Percentiles rank a stretch among this genome's conserved stretches.
phyloP scores from a whole-genome alignment of 1,140 invertebrate species.

The Andrena cerasifolii region DNA sequence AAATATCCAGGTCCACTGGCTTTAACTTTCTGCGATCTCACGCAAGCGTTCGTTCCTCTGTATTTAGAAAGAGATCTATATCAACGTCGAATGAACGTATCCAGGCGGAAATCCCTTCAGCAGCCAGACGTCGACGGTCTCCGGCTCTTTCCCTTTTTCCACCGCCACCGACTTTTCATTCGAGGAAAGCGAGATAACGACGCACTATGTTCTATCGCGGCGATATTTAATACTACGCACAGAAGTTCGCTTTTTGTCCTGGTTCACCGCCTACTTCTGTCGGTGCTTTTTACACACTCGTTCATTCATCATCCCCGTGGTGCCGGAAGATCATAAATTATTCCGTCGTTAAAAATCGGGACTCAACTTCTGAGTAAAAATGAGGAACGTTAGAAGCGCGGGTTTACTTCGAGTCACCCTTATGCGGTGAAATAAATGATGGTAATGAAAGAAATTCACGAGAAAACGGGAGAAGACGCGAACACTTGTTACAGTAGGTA shows the following conservation, averaged over 20 bases:
- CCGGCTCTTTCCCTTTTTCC: constrained; percentile 24
- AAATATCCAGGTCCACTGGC: too few relatives aligned
- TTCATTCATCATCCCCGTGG: constrained; percentile 41
- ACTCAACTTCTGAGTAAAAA: not conserved
- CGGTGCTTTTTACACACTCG: constrained; percentile 27
- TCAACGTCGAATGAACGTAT: constrained; percentile 37
- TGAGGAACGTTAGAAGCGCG: not conserved
- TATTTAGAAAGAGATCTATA: constrained; percentile 30
- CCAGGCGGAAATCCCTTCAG: constrained; percentile 50
- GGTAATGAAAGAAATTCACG: not conserved
- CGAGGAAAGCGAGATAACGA: constrained; percentile 33
- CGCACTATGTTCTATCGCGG: not conserved
- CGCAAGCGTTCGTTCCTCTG: too few relatives aligned
- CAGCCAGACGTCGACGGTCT: constrained; percentile 26
- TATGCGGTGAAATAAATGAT: constrained; percentile 1
- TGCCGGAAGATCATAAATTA: constrained; percentile 20
- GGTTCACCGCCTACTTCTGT: constrained; percentile 15
- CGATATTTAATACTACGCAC: constrained; percentile 9
- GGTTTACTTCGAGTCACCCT: not conserved
- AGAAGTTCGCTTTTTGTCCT: constrained; percentile 38
- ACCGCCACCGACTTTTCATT: constrained; percentile 38
- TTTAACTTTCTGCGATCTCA: too few relatives aligned
- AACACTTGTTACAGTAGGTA: too few relatives aligned
- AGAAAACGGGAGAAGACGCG: not conserved
- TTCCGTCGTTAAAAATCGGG: constrained; percentile 26